Evolutionary conservation across 2,113 vertebrate genomes (phyloP), one percentile per base, ranked within the genome.

Genomic region (Lagenorhynchus albirostris): DNA sequence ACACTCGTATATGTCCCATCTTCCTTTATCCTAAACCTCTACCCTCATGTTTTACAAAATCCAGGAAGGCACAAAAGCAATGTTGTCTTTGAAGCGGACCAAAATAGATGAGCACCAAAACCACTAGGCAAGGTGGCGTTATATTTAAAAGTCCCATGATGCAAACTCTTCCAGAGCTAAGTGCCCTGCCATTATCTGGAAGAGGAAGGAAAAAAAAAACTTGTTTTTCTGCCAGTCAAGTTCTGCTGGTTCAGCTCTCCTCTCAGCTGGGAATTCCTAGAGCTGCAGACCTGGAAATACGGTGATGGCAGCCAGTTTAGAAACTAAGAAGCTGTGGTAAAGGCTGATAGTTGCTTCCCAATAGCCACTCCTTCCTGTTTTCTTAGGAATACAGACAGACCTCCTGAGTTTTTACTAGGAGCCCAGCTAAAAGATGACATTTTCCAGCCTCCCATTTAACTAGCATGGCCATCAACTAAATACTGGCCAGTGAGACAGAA

Each of bases 321-420:
- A 73, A 23, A 41, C 6, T 23, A 74, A 53, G 17, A 7, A 36
- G 21, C 77, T 33, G 1, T 7, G 33, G 20, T 2, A 38, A 84
- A 55, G 50, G 17, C 31, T 91, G 25, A n/a, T 44, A 41, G 55
- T 3, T 70, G 47, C 29, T 62, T 87, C 58, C 70, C 14, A 63
- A 4, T 23, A 68, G 38, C 3, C 20, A 8, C 6, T 68, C 26
- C 47, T 50, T 80, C 36, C 50, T 25, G 13, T 70, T 95, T 89
- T 65, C 60, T 94, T 77, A 58, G 65, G 67, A 91, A 65, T 29
- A 88, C 10, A 95, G 44, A 67, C 65, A 58, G 53, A 38, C n/a
- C 15, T 55, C 8, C 33, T 94, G 33, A 91, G 70, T 87, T 93
- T 89, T 58, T 77, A 89, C 38, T 82, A 55, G 44, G 29, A 17